A percentile compares a stretch with the other conserved stretches of the same genome.
These are phyloP conservation scores for Cladopsammia gracilis DNA, from an alignment of 64 coral and sea anemone species.

Conservation along the genomic window DNA sequence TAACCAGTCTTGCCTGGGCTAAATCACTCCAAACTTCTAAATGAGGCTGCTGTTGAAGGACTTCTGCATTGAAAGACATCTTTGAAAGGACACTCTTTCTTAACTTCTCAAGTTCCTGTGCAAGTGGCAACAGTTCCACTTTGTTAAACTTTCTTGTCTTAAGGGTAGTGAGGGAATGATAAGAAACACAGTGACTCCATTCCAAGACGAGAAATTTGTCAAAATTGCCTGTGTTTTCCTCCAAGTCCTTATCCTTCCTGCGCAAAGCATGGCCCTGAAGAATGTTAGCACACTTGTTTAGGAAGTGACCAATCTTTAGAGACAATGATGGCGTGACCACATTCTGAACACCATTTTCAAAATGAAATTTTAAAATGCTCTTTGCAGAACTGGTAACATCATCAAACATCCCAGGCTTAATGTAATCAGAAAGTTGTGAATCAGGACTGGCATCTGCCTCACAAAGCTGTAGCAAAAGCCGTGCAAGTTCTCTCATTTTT, in stretches of 20 bases:
- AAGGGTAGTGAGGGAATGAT: slow-evolving; percentile 50
- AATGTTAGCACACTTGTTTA: slow-evolving; percentile 63
- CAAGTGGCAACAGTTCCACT: slow-evolving; percentile 42
- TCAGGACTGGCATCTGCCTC: too few species aligned
- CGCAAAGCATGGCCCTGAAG: slow-evolving; percentile 44
- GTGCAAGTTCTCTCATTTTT: too few species aligned
- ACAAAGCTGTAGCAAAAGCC: too few species aligned
- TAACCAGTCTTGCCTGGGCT: slow-evolving; percentile 59
- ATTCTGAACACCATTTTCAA: slow-evolving; percentile 3
- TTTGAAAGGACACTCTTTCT: slow-evolving; percentile 27
- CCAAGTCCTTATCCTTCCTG: slow-evolving; percentile 7
- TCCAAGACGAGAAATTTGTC: slow-evolving; percentile 49
- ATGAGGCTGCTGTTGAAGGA: slow-evolving; percentile 9
- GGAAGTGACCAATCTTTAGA: slow-evolving; percentile 45
- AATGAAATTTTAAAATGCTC: slow-evolving; percentile 30
- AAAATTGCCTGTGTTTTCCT: slow-evolving; percentile 60
- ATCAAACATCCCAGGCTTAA: neutral
- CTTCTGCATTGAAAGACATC: slow-evolving; percentile 2
- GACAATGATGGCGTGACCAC: slow-evolving; percentile 63
- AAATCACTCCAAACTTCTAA: slow-evolving; percentile 35
- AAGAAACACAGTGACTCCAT: slow-evolving; percentile 47
- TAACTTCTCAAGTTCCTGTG: slow-evolving; percentile 51
- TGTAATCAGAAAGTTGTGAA: slow-evolving; percentile 3
- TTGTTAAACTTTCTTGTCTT: slow-evolving; percentile 41
- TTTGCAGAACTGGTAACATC: neutral